Evolutionary conservation across 2,113 vertebrate species (phyloP).

Genomic region (Sitta europaea): DNA sequence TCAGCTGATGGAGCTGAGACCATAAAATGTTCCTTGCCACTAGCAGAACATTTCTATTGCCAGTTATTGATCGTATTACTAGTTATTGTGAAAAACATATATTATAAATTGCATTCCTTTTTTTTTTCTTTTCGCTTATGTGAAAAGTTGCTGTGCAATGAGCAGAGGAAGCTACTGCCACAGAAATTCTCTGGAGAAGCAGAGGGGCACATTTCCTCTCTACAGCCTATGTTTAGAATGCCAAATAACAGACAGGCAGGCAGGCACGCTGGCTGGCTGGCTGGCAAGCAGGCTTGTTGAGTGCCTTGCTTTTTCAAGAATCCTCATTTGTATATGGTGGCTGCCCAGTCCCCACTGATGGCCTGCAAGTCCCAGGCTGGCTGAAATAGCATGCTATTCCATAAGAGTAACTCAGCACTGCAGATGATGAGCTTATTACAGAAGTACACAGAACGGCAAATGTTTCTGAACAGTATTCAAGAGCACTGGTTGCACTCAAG

Average conservation of each 20-base stretch:
- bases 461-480: not conserved
- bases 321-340: not conserved
- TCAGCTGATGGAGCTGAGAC: conserved; percentile 9
- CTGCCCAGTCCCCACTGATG: not conserved
- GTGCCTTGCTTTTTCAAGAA: not conserved
- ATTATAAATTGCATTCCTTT: not conserved
- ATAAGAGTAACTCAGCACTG: not conserved
- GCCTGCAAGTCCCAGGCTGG: not conserved
- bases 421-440: not conserved
- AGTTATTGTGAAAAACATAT: conserved; percentile 46
- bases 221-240: not conserved
- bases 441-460: not conserved
- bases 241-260: not conserved
- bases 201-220: not conserved
- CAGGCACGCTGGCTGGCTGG: no score
- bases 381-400: not conserved
- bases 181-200: not conserved
- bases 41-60: conserved; percentile 22
- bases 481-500: not conserved
- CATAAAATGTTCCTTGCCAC: conserved; percentile 42
- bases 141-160: not conserved
- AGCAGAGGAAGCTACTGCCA: not conserved
- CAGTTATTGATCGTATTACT: conserved; percentile 42
- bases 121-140: not conserved
- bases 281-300: not conserved